phyloP scores from a whole-genome alignment of 2,888 invertebrate species.

The Drosophila cracens region DNA sequence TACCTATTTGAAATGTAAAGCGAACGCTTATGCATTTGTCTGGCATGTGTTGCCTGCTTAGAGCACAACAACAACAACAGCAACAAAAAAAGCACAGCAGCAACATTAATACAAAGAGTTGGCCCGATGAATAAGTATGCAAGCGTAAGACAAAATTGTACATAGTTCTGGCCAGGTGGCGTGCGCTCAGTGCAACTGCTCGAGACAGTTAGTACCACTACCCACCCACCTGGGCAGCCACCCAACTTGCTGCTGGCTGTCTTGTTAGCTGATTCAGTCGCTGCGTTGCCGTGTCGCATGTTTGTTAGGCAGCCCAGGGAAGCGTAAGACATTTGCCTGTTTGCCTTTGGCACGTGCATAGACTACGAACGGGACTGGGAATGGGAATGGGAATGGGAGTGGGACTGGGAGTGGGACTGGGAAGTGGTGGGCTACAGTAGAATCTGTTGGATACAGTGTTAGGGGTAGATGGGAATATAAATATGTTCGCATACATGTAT shows the following conservation, averaged over 20 bases:
- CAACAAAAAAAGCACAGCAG: constrained; percentile 18
- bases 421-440: background rate
- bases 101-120: constrained; percentile 29
- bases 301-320: constrained; percentile 71
- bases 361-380: constrained; percentile 4
- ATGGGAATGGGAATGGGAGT: background rate
- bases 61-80: constrained; percentile 24
- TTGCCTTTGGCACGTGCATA: constrained; percentile 66
- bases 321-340: constrained; percentile 75
- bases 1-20: constrained; percentile 15
- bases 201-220: constrained; percentile 12
- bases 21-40: constrained; percentile 20
- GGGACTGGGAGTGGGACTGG: background rate
- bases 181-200: constrained; percentile 33
- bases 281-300: constrained; percentile 52
- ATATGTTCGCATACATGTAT: constrained; percentile 8
- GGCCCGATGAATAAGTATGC: constrained; percentile 55
- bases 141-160: constrained; percentile 51
- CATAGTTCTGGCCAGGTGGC: constrained; percentile 17
- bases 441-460: background rate
- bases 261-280: constrained; percentile 69
- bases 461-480: constrained; percentile 4
- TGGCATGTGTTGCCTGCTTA: constrained; percentile 19
- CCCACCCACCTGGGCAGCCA: constrained; percentile 20
- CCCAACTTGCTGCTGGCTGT: constrained; percentile 42